phyloP scores from a whole-genome alignment of 2,113 vertebrate genomes.

The Xenus cinereus region DNA sequence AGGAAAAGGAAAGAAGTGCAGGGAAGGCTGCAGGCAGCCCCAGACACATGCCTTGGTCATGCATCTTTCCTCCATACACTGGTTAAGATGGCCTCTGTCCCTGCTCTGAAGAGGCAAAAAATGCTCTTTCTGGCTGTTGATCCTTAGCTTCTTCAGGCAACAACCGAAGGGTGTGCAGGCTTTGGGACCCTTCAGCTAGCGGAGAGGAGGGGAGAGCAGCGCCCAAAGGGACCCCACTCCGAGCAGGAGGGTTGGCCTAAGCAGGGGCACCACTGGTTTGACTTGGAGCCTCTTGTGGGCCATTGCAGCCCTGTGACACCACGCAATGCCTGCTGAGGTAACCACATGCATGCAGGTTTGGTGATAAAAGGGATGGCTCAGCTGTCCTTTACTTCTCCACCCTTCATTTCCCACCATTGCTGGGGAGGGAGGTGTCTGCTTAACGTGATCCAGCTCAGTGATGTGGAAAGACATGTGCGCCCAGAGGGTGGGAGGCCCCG shows the following conservation, averaged over 20 bases:
- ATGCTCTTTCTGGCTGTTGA: neutral
- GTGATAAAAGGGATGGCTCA: neutral
- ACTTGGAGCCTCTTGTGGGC: fast-evolving
- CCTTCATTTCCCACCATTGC: neutral
- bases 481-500: neutral
- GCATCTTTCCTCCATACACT: neutral
- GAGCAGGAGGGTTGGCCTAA: neutral
- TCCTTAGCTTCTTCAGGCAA: neutral
- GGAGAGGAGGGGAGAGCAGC: neutral
- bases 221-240: neutral
- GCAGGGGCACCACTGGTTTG: fast-evolving
- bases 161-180: neutral
- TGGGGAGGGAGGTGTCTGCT: neutral
- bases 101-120: neutral
- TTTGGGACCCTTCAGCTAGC: neutral
- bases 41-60: fast-evolving
- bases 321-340: neutral
- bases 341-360: neutral
- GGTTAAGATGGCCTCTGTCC: neutral
- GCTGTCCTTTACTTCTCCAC: neutral
- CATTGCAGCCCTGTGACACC: neutral
- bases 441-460: neutral
- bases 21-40: neutral
- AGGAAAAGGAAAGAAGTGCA: neutral
- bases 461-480: neutral